These are phyloP conservation scores for Mola mola DNA, from an alignment of 2,113 vertebrate genomes.

Conservation along the genomic window DNA sequence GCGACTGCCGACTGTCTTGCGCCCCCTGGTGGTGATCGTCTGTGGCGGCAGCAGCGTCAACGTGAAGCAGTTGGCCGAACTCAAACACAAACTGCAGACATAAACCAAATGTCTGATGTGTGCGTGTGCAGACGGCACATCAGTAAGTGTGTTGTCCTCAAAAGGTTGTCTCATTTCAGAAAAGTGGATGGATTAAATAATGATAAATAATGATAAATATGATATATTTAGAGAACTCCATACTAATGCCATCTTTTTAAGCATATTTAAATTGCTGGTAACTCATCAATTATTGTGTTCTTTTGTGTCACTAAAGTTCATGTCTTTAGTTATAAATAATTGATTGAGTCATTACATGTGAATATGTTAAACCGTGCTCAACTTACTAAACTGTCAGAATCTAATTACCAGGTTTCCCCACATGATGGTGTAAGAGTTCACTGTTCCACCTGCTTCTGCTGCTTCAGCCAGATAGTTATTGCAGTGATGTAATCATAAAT, in stretches of 20 bases:
- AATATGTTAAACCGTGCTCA: background rate
- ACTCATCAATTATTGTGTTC: background rate
- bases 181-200: background rate
- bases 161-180: background rate
- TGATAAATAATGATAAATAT: background rate
- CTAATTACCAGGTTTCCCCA: conserved; percentile 18
- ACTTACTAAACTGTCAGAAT: background rate
- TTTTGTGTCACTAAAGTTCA: no score
- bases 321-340: background rate
- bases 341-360: background rate
- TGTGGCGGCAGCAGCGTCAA: conserved; percentile 83
- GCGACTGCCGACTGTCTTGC: conserved; percentile 60
- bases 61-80: conserved; percentile 67
- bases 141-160: background rate
- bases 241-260: background rate
- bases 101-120: conserved; percentile 6
- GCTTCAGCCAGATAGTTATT: background rate
- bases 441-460: no score
- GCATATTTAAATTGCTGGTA: background rate
- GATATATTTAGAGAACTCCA: no score
- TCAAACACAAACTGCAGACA: conserved; percentile 61
- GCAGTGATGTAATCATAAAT: background rate
- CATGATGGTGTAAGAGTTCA: conserved; percentile 40
- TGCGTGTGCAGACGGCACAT: background rate
- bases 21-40: conserved; percentile 80